These are phyloP conservation scores for Synanthedon tipuliformis DNA, from an alignment of 2,888 invertebrate species.

Conservation along the genomic window DNA sequence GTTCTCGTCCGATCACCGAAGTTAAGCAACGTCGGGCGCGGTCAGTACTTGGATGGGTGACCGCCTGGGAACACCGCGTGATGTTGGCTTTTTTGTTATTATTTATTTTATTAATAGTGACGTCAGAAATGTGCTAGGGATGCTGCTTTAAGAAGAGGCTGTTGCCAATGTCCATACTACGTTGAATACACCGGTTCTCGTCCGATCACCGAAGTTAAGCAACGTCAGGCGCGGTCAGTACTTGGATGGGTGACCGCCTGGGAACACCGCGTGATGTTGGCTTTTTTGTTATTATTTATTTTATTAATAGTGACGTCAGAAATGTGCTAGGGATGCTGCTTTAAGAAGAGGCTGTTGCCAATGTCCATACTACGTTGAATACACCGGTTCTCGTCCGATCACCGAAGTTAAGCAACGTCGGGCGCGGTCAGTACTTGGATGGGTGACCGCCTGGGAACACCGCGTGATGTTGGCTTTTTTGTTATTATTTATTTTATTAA, in stretches of 20 bases:
- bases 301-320: too few relatives aligned
- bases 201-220: constrained; percentile 23
- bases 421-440: constrained; percentile 32
- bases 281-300: constrained; percentile 4
- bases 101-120: too few relatives aligned
- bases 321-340: too few relatives aligned
- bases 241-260: constrained; percentile 23
- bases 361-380: constrained; percentile 33
- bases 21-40: constrained; percentile 22
- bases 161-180: constrained; percentile 18
- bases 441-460: constrained; percentile 24
- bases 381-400: constrained; percentile 28
- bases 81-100: constrained; percentile 13
- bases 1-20: constrained; percentile 22
- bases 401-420: constrained; percentile 30
- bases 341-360: constrained; percentile 14
- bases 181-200: constrained; percentile 30
- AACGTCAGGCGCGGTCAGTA: constrained; percentile 19
- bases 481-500: too few relatives aligned
- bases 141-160: too few relatives aligned
- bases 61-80: constrained; percentile 22
- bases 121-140: too few relatives aligned
- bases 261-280: constrained; percentile 18
- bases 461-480: constrained; percentile 17
- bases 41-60: constrained; percentile 24